Percentiles rank a stretch among this genome's conserved stretches.
Conservation (phyloP, 2,113 vertebrate genomes). For the Tenebrosternarchus preto region DNA sequence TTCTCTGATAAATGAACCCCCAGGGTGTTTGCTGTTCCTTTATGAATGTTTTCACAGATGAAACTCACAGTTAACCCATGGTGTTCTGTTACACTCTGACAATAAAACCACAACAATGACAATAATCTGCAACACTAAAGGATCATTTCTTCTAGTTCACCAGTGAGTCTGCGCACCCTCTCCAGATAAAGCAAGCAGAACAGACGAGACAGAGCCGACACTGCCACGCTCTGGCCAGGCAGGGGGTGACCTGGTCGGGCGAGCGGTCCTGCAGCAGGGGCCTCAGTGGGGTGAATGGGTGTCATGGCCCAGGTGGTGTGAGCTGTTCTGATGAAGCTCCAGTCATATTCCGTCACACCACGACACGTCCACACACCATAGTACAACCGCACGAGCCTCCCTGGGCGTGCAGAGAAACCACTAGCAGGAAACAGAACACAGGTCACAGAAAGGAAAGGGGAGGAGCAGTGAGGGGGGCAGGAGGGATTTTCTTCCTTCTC, state of each 20-base stretch:
- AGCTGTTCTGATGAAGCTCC: neutral
- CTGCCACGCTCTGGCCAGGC: neutral
- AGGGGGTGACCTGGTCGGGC: neutral
- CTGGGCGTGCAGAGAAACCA: too few species aligned
- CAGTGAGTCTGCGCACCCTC: neutral
- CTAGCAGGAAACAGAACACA: too few species aligned
- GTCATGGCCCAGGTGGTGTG: neutral
- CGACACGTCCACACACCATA: neutral
- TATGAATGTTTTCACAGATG: constrained; percentile 31
- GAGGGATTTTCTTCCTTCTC: too few species aligned
- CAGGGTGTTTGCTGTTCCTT: neutral
- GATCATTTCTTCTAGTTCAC: too few species aligned
- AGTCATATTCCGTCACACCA: neutral
- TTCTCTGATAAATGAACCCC: constrained; percentile 2
- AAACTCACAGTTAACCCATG: neutral
- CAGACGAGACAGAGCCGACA: too few species aligned
- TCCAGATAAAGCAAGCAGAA: neutral
- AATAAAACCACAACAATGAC: neutral
- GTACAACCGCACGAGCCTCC: too few species aligned
- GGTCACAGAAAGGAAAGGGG: too few species aligned
- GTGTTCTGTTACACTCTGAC: neutral
- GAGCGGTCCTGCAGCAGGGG: neutral
- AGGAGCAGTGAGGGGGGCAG: too few species aligned
- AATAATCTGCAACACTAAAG: neutral
- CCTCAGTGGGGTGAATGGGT: neutral